These are phyloP conservation scores for Pavo muticus DNA, from an alignment of 2,113 vertebrate species.

Conservation along the genomic window DNA sequence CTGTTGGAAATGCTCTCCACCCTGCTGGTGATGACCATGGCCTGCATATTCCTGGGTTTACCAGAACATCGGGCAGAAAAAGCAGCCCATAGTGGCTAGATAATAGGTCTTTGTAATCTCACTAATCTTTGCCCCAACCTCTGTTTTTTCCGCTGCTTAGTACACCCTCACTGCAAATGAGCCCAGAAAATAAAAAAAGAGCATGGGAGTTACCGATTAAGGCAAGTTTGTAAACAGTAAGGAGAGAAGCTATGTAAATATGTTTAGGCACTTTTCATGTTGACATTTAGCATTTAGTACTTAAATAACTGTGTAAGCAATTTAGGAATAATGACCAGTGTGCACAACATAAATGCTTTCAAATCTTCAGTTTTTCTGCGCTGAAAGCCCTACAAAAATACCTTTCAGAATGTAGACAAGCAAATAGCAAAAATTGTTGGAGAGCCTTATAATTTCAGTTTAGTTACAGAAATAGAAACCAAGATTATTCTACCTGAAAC, in stretches of 20 bases:
- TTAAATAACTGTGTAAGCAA: slow-evolving; percentile 1
- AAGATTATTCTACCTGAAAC: background rate
- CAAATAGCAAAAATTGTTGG: background rate
- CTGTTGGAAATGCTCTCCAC: background rate
- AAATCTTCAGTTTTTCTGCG: background rate
- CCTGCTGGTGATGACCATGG: background rate
- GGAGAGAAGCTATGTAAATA: background rate
- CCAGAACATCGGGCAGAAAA: background rate
- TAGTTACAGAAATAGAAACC: background rate
- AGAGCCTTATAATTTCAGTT: background rate
- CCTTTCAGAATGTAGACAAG: background rate
- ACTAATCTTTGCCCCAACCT: background rate
- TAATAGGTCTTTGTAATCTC: background rate
- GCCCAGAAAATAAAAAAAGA: background rate
- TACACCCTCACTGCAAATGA: background rate
- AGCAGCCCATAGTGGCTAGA: background rate
- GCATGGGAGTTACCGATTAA: background rate
- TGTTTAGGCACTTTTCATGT: background rate
- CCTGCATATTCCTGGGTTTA: background rate
- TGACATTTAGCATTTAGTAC: background rate
- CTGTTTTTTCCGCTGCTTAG: background rate
- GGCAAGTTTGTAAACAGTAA: background rate
- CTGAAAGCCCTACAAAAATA: background rate
- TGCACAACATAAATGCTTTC: background rate
- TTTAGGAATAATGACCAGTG: background rate